Conservation (phyloP, 2,113 vertebrate species). For the Felis chaus region DNA sequence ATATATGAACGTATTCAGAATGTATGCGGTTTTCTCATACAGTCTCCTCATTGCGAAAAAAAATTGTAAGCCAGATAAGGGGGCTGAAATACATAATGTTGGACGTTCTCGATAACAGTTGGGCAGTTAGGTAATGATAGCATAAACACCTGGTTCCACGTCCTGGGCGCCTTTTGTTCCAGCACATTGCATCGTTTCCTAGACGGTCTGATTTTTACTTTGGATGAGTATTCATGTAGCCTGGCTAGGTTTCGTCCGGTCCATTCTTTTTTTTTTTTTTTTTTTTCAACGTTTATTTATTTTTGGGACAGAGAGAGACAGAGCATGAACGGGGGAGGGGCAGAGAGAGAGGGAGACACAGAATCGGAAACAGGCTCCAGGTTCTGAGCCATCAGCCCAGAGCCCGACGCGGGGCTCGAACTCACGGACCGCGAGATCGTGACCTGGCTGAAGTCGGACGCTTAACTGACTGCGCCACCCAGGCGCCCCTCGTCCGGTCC, state of each 20-base stretch:
- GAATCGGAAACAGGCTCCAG: too few relatives aligned
- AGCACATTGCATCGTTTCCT: rapidly evolving
- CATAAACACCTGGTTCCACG: rapidly evolving
- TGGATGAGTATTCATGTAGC: not conserved
- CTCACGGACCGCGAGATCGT: too few relatives aligned
- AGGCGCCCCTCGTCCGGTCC: not conserved
- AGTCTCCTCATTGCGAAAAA: not conserved
- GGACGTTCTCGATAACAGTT: not conserved
- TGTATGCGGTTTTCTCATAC: not conserved
- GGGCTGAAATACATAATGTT: rapidly evolving
- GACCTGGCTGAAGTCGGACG: too few relatives aligned
- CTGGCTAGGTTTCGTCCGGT: not conserved
- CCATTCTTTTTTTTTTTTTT: too few relatives aligned
- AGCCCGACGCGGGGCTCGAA: too few relatives aligned
- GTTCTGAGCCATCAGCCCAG: too few relatives aligned
- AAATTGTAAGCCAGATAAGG: not conserved
- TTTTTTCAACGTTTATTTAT: too few relatives aligned
- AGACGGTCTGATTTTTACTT: not conserved
- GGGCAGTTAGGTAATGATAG: too few relatives aligned
- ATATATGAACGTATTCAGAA: not conserved
- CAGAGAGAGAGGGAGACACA: too few relatives aligned
- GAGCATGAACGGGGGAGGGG: too few relatives aligned
- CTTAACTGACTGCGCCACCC: too few relatives aligned
- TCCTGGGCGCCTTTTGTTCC: not conserved
- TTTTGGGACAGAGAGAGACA: too few relatives aligned